Evolutionary conservation across 2,888 invertebrate genomes (phyloP).

Genomic region (Ceriagrion tenellum): DNA sequence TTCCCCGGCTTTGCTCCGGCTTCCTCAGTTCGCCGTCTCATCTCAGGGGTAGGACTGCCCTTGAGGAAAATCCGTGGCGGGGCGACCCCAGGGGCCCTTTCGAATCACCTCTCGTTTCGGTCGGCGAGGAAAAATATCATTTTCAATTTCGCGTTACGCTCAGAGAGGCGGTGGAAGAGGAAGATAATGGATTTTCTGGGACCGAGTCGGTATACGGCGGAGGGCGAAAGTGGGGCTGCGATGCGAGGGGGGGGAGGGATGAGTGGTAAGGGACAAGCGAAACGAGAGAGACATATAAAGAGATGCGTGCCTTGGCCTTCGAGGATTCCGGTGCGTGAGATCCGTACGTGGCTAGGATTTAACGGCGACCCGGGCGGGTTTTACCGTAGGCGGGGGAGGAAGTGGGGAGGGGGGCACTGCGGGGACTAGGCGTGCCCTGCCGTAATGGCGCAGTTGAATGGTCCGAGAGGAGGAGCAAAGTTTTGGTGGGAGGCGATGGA

Average conservation of each 20-base stretch:
- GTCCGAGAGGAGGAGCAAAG: constrained; percentile 20
- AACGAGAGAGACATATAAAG: constrained; percentile 33
- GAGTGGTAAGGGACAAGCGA: not conserved
- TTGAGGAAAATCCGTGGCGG: not conserved
- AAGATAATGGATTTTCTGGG: constrained; percentile 7
- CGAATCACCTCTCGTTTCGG: not conserved
- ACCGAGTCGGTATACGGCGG: not conserved
- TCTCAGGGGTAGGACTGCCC: not conserved
- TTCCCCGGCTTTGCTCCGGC: not conserved
- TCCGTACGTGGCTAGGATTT: not conserved
- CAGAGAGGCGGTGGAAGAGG: not conserved
- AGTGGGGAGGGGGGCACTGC: no score
- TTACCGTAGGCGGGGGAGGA: not conserved
- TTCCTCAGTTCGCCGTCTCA: not conserved
- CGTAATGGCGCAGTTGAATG: constrained; percentile 32
- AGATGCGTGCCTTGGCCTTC: not conserved
- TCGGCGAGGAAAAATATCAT: not conserved
- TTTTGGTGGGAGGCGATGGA: constrained; percentile 41
- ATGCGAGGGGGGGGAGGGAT: not conserved
- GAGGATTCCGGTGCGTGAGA: not conserved
- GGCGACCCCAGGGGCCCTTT: not conserved
- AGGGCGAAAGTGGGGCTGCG: not conserved
- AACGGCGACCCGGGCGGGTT: not conserved
- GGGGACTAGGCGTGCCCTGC: not conserved
- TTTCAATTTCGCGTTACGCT: constrained; percentile 16